phyloP scores from a whole-genome alignment of 2,113 vertebrate genomes.

The Gopherus flavomarginatus region DNA sequence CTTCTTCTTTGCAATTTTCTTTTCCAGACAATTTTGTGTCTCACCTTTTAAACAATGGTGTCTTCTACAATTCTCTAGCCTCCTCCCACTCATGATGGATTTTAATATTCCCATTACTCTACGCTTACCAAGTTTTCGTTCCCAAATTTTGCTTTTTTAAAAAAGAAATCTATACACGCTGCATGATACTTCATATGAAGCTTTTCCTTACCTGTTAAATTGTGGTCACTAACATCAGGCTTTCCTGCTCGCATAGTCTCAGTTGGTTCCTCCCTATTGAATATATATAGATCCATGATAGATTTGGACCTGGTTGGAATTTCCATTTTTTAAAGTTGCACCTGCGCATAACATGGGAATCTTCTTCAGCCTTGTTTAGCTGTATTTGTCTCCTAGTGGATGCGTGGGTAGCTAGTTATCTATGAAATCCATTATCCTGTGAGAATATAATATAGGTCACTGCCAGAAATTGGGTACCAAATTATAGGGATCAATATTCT shows the following conservation, averaged over 20 bases:
- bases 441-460: not conserved
- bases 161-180: not conserved
- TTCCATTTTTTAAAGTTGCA: not conserved
- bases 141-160: not conserved
- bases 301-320: not conserved
- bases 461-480: not conserved
- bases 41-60: not conserved
- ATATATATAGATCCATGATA: not conserved
- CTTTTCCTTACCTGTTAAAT: not conserved
- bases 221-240: not conserved
- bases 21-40: not conserved
- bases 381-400: not conserved
- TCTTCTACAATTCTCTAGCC: not conserved
- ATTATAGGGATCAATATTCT: accelerated
- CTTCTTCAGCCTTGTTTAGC: not conserved
- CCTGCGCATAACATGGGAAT: not conserved
- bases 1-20: not conserved
- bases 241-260: not conserved
- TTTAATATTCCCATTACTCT: not conserved
- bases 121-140: not conserved
- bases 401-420: not conserved
- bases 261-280: not conserved
- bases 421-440: not conserved
- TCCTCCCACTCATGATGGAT: not conserved
- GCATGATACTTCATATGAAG: not conserved